Conservation (phyloP, 2,888 invertebrate genomes). For the Subacronicta megacephala region DNA sequence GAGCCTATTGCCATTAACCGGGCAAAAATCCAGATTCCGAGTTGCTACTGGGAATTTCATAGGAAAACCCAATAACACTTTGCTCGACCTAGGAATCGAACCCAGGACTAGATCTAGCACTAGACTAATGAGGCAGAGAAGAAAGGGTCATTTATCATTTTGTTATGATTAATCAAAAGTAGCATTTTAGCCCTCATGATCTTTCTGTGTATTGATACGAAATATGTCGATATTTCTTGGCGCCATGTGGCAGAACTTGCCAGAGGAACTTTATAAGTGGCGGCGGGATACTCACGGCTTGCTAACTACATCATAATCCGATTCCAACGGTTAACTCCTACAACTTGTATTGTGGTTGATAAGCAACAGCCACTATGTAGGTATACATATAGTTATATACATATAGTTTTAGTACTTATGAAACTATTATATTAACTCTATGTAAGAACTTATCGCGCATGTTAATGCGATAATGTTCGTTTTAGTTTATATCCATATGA, state of each 20-base stretch:
- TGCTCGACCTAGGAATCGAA: too few relatives aligned
- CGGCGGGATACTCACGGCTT: constrained; percentile 12
- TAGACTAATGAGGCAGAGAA: too few relatives aligned
- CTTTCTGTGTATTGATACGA: constrained; percentile 2
- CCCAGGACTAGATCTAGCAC: too few relatives aligned
- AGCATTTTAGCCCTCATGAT: too few relatives aligned
- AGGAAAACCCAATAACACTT: too few relatives aligned
- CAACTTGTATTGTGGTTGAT: constrained; percentile 14
- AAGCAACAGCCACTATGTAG: constrained; percentile 10
- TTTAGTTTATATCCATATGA: too few relatives aligned
- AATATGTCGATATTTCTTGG: constrained; percentile 11
- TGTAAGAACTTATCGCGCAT: constrained; percentile 6
- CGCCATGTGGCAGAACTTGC: constrained; percentile 30
- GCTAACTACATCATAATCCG: constrained; percentile 45
- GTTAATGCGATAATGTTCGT: constrained; percentile 1
- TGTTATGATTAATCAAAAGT: too few relatives aligned
- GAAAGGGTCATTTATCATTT: too few relatives aligned
- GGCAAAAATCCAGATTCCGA: too few relatives aligned
- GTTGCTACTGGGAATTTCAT: too few relatives aligned
- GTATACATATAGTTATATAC: too few relatives aligned
- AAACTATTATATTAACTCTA: constrained; percentile 10
- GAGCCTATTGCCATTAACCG: too few relatives aligned
- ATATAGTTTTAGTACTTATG: background rate
- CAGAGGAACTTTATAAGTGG: constrained; percentile 31
- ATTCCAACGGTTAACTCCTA: constrained; percentile 36